These are phyloP conservation scores for Drosophila melanosoma DNA, from an alignment of 2,888 invertebrate genomes.

Conservation along the genomic window DNA sequence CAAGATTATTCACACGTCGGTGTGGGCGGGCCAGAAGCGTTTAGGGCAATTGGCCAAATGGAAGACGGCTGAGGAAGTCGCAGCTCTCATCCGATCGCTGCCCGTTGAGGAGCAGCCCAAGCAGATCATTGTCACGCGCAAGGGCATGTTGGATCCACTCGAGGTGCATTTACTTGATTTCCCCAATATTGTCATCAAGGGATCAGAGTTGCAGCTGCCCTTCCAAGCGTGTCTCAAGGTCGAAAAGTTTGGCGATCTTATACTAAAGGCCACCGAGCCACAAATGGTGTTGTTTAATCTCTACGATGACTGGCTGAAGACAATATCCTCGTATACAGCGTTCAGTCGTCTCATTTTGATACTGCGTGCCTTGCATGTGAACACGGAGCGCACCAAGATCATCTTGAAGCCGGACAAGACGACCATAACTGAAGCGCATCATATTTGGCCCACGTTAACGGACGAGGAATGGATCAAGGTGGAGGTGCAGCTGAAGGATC, in stretches of 20 bases:
- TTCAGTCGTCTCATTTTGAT: slow-evolving; percentile 99
- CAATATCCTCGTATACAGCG: slow-evolving; percentile 99
- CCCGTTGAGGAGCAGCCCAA: slow-evolving; percentile 99
- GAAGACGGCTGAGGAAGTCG: slow-evolving; percentile 99
- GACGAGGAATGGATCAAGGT: slow-evolving; percentile 99
- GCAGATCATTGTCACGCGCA: slow-evolving; percentile 99
- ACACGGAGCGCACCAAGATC: slow-evolving; percentile 99
- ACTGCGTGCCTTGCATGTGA: slow-evolving; percentile 98
- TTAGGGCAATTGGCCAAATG: slow-evolving; percentile 99
- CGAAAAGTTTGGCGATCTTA: slow-evolving; percentile 99
- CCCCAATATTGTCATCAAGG: slow-evolving; percentile 99
- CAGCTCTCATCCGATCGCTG: slow-evolving; percentile 98
- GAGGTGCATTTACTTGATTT: slow-evolving; percentile 99
- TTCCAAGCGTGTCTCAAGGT: slow-evolving; percentile 99
- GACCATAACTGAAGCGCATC: slow-evolving; percentile 99
- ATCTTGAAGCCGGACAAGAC: slow-evolving; percentile 99
- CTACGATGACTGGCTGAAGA: slow-evolving; percentile 99
- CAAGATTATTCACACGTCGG: slow-evolving; percentile 99
- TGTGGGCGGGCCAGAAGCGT: slow-evolving; percentile 99
- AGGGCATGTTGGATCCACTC: slow-evolving; percentile 99
- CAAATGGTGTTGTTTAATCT: slow-evolving; percentile 99
- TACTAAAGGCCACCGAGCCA: slow-evolving; percentile 99
- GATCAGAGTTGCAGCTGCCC: slow-evolving; percentile 98
- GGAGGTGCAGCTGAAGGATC: slow-evolving; percentile 98
- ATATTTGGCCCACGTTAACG: slow-evolving; percentile 99